Percentiles rank a stretch among this genome's conserved stretches.
Evolutionary conservation across 2,888 invertebrate species (phyloP).

Genomic region (Bombylius discolor): DNA sequence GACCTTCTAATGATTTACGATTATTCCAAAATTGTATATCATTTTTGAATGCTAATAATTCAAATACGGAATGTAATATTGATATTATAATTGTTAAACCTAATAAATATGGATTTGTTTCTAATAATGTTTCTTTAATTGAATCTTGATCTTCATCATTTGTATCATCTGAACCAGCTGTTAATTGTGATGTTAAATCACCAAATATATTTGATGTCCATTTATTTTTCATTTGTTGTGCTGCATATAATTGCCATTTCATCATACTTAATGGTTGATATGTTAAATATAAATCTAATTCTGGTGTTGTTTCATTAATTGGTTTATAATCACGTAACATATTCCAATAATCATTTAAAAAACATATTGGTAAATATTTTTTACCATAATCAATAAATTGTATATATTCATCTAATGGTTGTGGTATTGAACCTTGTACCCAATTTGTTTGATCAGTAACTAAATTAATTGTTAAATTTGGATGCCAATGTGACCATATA

Average conservation of each 20-base stretch:
- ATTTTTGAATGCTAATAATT: slow-evolving; percentile 97
- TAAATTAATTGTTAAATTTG: slow-evolving; percentile 90
- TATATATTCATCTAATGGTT: slow-evolving; percentile 84
- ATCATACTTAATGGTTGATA: slow-evolving; percentile 88
- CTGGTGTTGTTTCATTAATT: slow-evolving; percentile 71
- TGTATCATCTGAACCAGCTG: slow-evolving; percentile 53
- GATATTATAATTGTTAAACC: slow-evolving; percentile 85
- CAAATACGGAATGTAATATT: slow-evolving; percentile 92
- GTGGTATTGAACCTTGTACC: slow-evolving; percentile 80
- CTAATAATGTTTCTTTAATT: slow-evolving; percentile 84
- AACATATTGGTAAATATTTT: slow-evolving; percentile 86
- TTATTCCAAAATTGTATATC: slow-evolving; percentile 99
- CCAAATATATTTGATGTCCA: slow-evolving; percentile 54
- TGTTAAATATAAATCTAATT: slow-evolving; percentile 55
- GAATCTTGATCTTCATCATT: slow-evolving; percentile 80
- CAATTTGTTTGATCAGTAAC: slow-evolving; percentile 94
- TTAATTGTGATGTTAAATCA: slow-evolving; percentile 42
- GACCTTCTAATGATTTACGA: slow-evolving; percentile 87
- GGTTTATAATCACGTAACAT: slow-evolving; percentile 88
- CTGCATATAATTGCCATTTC: slow-evolving; percentile 97
- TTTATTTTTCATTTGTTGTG: slow-evolving; percentile 85
- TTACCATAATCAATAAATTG: slow-evolving; percentile 75
- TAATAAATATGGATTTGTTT: slow-evolving; percentile 91
- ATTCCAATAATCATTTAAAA: slow-evolving; percentile 98
- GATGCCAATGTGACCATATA: slow-evolving; percentile 97